Evolutionary conservation across 1,140 invertebrate genomes (phyloP).

Genomic region (Drosophila gunungcola): DNA sequence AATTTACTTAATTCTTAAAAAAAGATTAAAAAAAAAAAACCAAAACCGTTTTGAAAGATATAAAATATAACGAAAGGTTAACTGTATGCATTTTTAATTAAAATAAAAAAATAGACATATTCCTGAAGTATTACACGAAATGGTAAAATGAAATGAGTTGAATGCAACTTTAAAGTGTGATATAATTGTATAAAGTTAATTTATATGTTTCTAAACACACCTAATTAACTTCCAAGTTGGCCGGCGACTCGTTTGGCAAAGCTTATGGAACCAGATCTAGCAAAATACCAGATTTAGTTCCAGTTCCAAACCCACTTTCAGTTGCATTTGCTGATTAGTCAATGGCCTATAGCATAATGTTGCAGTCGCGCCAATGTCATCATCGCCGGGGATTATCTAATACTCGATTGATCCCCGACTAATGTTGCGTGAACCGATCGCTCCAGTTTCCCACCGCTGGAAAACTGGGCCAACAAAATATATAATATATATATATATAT

Average conservation of each 20-base stretch:
- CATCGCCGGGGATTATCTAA: slow-evolving; percentile 36
- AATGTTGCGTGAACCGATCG: slow-evolving; percentile 44
- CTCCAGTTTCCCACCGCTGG: slow-evolving; percentile 14
- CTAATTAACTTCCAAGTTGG: not conserved
- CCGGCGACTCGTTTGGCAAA: slow-evolving; percentile 17
- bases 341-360: slow-evolving; percentile 32
- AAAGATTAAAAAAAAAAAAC: no score
- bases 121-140: no score
- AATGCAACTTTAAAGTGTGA: not conserved
- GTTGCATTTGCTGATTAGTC: slow-evolving; percentile 41
- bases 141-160: no score
- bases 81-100: no score
- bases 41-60: no score
- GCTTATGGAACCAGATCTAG: slow-evolving; percentile 26
- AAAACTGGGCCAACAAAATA: slow-evolving; percentile 8
- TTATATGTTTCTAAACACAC: not conserved
- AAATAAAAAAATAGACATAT: no score
- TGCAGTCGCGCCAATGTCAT: slow-evolving; percentile 37
- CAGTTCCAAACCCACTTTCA: slow-evolving; percentile 26
- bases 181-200: not conserved
- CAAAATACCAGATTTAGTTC: slow-evolving; percentile 16
- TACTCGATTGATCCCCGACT: slow-evolving; percentile 40
- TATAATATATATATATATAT: slow-evolving; percentile 1
- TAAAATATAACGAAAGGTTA: no score
- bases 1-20: no score